Evolutionary conservation across 2,797 vertebrate species (phyloP), one percentile per base, ranked within the genome.

Genomic region (Lepilemur septentrionalis): DNA sequence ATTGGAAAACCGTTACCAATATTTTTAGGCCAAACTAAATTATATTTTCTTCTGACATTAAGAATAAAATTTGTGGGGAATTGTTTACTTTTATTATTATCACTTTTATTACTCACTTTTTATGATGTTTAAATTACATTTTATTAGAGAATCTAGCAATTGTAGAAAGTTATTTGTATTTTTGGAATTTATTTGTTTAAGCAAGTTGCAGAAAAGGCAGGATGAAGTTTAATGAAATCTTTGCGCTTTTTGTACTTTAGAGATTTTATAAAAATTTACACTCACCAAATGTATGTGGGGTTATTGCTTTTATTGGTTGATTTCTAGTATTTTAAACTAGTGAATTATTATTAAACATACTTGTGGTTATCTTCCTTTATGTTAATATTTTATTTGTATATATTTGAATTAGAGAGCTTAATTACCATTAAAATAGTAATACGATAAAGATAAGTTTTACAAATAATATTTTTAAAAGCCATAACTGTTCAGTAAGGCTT

Each of bases 401-500:
- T 97, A 97, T 93, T 96, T 59, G 50, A 97, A 86, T 94, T 97
- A 94, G 6, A 50, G 87, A 88, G 52, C 85, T 85, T 96, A 98
- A 96, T 94, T 97, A 67, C 9, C 78, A 92, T 95, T 97, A 96
- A 94, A 79, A 96, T 93, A 55, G 43, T 70, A 97, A 95, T 94
- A 91, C 65, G 22, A 48, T 97, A 96, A 95, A 96, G 95, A 61
- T 95, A 96, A 97, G 67, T 95, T 96, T 96, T 95, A 96, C 35
- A 95, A 93, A 91, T 88, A 97, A 85, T 95, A 82, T 88, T 96
- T 88, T 95, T 82, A 94, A 89, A 97, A 96, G 92, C 25, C 72
- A 4, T 86, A 96, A 95, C 48, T 97, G 97, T 97, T 97, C 75
- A 98, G 95, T 70, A 98, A 98, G 97, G 97, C 97, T 98, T 97